Conservation (phyloP, 1,140 invertebrate species). For the Berghia stephanieae region DNA sequence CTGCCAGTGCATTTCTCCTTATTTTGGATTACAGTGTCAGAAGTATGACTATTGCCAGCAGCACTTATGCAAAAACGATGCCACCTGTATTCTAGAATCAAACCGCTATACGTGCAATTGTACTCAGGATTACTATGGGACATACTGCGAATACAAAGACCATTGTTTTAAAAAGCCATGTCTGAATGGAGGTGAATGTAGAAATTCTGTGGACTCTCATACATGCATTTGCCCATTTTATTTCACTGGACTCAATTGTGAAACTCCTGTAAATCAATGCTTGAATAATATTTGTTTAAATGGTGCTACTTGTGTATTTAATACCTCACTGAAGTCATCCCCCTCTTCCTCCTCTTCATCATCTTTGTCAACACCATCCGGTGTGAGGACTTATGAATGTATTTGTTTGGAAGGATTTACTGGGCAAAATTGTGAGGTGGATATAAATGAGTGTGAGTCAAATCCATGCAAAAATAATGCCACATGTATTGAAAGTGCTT, state of each 20-base stretch:
- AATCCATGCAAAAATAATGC: constrained; percentile 40
- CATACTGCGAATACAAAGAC: constrained; percentile 41
- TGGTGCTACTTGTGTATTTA: constrained; percentile 37
- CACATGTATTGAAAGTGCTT: constrained; percentile 68
- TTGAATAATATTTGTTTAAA: constrained; percentile 38
- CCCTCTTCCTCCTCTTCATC: not conserved
- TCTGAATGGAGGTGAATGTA: constrained; percentile 43
- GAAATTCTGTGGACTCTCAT: constrained; percentile 36
- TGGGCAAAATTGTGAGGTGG: constrained; percentile 66
- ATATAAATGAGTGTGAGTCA: constrained; percentile 44
- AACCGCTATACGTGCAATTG: constrained; percentile 39
- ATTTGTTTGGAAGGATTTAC: constrained; percentile 50
- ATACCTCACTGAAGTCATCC: not conserved
- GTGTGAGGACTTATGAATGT: constrained; percentile 58
- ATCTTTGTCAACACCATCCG: constrained; percentile 33
- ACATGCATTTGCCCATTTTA: constrained; percentile 40
- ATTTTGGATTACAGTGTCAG: constrained; percentile 45
- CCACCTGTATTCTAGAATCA: constrained; percentile 35
- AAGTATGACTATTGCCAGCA: constrained; percentile 36
- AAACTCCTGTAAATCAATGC: constrained; percentile 46
- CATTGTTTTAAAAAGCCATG: constrained; percentile 39
- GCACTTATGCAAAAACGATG: constrained; percentile 37
- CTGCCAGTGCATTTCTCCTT: constrained; percentile 44
- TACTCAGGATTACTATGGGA: constrained; percentile 38
- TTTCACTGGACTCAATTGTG: constrained; percentile 42